These are phyloP conservation scores for Steinernema khuongi DNA, from an alignment of 1,140 invertebrate genomes.

Conservation along the genomic window DNA sequence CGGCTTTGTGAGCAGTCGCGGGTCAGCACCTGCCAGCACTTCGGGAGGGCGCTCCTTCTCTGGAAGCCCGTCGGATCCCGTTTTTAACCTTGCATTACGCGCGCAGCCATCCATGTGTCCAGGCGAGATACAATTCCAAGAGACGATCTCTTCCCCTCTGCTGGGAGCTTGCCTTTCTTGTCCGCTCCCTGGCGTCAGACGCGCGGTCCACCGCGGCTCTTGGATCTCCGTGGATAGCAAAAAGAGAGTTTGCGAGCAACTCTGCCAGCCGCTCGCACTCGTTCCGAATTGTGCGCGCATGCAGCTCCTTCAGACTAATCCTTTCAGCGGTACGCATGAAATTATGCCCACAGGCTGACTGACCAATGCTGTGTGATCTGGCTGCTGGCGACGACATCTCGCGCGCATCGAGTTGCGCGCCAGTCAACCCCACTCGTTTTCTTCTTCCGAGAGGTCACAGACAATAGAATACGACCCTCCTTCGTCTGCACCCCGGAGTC, in stretches of 20 bases:
- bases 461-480: conserved; percentile 15
- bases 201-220: no score
- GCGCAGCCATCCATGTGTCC: not conserved
- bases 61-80: not conserved
- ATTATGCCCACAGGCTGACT: conserved; percentile 8
- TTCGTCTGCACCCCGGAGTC: not conserved
- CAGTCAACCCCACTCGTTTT: conserved; percentile 11
- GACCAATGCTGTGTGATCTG: conserved; percentile 3
- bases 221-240: no score
- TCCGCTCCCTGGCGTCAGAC: not conserved
- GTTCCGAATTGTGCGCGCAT: not conserved
- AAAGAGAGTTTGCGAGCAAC: not conserved
- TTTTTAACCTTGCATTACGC: not conserved
- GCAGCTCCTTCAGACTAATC: conserved; percentile 2
- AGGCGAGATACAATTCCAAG: not conserved
- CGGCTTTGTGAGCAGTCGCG: not conserved
- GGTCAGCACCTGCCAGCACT: not conserved
- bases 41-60: not conserved
- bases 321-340: not conserved
- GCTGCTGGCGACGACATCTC: not conserved
- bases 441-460: conserved; percentile 14
- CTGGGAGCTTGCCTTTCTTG: not conserved
- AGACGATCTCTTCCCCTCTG: not conserved
- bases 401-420: conserved; percentile 1
- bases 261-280: not conserved